Evolutionary conservation across 2,113 vertebrate genomes (phyloP).

Genomic region (Vulpes ferrilata): DNA sequence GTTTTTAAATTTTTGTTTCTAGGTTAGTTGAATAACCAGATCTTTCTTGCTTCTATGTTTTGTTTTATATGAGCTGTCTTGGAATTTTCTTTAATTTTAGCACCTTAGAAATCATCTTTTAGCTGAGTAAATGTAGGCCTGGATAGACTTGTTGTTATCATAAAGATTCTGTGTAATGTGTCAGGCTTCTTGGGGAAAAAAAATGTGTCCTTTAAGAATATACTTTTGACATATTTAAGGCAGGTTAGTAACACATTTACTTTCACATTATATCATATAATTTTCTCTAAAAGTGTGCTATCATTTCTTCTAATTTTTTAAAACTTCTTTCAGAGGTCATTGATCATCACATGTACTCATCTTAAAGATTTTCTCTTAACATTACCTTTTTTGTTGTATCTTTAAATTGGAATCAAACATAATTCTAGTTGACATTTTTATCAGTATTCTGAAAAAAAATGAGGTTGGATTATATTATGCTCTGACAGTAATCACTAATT

Average conservation of each 20-base stretch:
- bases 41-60: neutral
- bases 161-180: conserved; percentile 1
- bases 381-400: neutral
- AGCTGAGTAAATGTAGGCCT: neutral
- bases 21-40: neutral
- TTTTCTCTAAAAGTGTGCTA: neutral
- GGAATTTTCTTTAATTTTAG: conserved; percentile 13
- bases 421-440: conserved; percentile 12
- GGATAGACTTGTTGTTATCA: neutral
- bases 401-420: conserved; percentile 7
- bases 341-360: conserved; percentile 25
- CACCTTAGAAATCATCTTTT: neutral
- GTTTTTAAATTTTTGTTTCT: neutral
- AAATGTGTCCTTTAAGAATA: neutral
- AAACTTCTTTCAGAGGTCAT: neutral
- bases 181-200: neutral
- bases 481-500: conserved; percentile 15
- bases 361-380: conserved; percentile 39
- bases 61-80: neutral
- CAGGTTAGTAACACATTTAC: neutral
- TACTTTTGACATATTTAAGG: neutral
- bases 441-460: conserved; percentile 8
- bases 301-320: conserved; percentile 24
- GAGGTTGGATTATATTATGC: neutral
- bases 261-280: neutral